A percentile compares a stretch with the other conserved stretches of the same genome.
phyloP scores from a whole-genome alignment of 2,797 vertebrate species.

The Sciaenops ocellatus region DNA sequence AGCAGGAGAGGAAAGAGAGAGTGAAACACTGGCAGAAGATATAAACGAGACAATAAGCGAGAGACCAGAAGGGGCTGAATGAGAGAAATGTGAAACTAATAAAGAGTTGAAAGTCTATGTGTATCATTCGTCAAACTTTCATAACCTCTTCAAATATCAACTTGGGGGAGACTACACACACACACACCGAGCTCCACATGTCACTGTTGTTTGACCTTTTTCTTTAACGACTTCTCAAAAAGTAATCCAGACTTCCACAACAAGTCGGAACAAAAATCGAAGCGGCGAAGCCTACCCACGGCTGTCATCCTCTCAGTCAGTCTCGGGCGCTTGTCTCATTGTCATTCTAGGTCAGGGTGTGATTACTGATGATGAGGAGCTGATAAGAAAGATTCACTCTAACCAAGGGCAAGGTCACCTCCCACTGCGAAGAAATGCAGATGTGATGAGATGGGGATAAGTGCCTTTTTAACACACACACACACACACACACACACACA shows the following conservation, averaged over 20 bases:
- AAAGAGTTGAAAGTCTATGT: conserved; percentile 3
- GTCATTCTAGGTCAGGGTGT: conserved; percentile 72
- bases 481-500: conserved; percentile 3
- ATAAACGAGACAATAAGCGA: conserved; percentile 40
- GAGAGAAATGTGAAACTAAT: conserved; percentile 30
- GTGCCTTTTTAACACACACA: conserved; percentile 48
- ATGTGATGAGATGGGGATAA: conserved; percentile 73
- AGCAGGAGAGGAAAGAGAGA: conserved; percentile 7
- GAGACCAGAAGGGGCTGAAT: conserved; percentile 7
- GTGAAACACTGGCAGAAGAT: conserved; percentile 25
- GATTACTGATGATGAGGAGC: conserved; percentile 79
- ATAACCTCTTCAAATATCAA: conserved; percentile 16
- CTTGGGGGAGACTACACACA: not conserved
- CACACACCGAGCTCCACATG: not conserved
- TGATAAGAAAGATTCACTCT: conserved; percentile 78
- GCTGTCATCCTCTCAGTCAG: conserved; percentile 39
- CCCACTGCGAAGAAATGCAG: conserved; percentile 72
- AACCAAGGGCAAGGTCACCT: conserved; percentile 80
- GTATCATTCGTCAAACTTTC: conserved; percentile 20
- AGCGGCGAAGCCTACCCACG: not conserved
- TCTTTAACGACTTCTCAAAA: conserved; percentile 13
- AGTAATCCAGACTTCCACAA: conserved; percentile 11
- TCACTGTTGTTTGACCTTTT: conserved; percentile 28
- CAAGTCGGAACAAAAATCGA: not conserved
- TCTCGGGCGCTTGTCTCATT: conserved; percentile 64